Evolutionary conservation across 23 tunicate genomes (phyloP).

Genomic region (Trididemnum nubilum): DNA sequence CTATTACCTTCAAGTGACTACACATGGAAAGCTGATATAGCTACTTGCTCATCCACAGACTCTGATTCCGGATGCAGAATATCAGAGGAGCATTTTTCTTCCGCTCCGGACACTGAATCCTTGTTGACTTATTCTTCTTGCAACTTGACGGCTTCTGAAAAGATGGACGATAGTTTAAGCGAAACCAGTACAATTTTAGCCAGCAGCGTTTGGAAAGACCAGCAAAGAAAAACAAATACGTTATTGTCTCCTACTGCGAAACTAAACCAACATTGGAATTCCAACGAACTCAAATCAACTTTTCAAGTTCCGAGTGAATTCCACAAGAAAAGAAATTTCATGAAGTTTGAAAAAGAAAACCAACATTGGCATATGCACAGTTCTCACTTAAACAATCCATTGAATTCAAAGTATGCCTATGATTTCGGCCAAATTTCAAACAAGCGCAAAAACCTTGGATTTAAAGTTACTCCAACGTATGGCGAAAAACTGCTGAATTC

Average conservation of each 20-base stretch:
- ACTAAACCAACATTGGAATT: not conserved
- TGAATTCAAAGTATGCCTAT: too few relatives aligned
- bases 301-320: not conserved
- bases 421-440: too few relatives aligned
- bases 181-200: not conserved
- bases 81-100: constrained; percentile 7
- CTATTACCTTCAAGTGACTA: not conserved
- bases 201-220: not conserved
- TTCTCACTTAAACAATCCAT: too few relatives aligned
- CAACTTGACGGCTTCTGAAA: constrained; percentile 6
- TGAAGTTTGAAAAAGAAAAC: not conserved
- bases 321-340: not conserved
- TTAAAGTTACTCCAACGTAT: too few relatives aligned
- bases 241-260: not conserved
- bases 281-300: not conserved
- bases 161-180: not conserved
- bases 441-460: too few relatives aligned
- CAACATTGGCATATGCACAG: too few relatives aligned
- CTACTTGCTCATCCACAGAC: constrained; percentile 2
- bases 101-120: constrained; percentile 1
- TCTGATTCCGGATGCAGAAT: constrained; percentile 7
- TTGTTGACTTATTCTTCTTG: constrained; percentile 7
- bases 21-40: not conserved
- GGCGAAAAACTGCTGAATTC: too few relatives aligned
- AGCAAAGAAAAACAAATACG: not conserved